phyloP scores from a whole-genome alignment of 2,888 invertebrate species.

The Stenodema calcarata region DNA sequence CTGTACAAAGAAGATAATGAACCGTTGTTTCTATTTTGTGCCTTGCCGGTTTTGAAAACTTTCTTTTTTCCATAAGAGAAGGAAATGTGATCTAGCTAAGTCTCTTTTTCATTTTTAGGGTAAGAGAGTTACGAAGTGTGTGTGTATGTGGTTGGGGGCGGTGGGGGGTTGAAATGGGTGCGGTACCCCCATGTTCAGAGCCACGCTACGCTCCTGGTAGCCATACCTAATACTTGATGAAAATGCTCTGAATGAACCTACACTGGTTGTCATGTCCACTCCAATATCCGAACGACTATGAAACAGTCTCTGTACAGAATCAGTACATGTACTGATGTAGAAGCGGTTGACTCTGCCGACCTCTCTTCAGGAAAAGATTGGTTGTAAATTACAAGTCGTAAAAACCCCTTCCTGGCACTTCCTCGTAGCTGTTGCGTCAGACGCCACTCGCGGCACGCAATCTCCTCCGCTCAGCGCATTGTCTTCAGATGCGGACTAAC shows the following conservation, averaged over 20 bases:
- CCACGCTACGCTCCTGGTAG: too few species aligned
- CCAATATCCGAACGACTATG: not conserved
- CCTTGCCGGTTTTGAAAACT: too few species aligned
- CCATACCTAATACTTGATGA: not conserved
- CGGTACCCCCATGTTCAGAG: too few species aligned
- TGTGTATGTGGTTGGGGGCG: too few species aligned
- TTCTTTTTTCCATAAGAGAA: too few species aligned
- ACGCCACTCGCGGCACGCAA: constrained; percentile 36
- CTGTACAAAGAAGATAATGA: too few species aligned
- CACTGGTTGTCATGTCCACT: not conserved
- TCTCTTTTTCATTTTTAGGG: too few species aligned
- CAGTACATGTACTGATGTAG: constrained; percentile 33
- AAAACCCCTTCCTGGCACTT: constrained; percentile 23
- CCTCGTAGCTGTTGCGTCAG: constrained; percentile 40
- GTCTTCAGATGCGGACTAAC: not conserved
- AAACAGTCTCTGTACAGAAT: not conserved
- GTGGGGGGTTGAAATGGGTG: too few species aligned
- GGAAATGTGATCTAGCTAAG: too few species aligned
- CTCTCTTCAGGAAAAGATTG: constrained; percentile 20
- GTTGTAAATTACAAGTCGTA: constrained; percentile 40
- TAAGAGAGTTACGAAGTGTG: too few species aligned
- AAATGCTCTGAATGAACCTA: not conserved
- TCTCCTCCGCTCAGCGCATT: not conserved
- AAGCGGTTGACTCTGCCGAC: constrained; percentile 25
- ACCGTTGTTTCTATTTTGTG: too few species aligned